These are phyloP conservation scores for Brotula barbata DNA, from an alignment of 2,797 vertebrate genomes.

Conservation along the genomic window DNA sequence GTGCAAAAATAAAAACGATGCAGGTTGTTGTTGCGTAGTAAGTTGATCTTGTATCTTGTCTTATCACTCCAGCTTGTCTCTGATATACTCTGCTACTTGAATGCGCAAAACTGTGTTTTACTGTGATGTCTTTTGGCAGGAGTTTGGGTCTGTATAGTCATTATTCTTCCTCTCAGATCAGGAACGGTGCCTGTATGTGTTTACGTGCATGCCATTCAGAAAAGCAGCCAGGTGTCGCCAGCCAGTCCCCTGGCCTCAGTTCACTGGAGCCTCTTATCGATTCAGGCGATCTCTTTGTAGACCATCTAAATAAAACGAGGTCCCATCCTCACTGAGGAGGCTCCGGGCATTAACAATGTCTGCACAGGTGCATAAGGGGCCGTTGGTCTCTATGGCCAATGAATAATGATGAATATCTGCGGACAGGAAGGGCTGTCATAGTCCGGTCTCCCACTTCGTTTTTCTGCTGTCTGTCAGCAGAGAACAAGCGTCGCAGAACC, in stretches of 20 bases:
- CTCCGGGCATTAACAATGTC: constrained; percentile 11
- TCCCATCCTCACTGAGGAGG: background rate
- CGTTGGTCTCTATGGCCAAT: constrained; percentile 28
- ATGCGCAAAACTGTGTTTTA: constrained; percentile 22
- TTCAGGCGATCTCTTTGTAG: constrained; percentile 23
- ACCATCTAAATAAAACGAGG: constrained; percentile 15
- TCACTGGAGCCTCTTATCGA: constrained; percentile 21
- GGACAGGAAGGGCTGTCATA: constrained; percentile 13
- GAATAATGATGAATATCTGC: constrained; percentile 59
- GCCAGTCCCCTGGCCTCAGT: constrained; percentile 25
- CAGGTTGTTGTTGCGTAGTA: background rate
- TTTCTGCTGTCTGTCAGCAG: constrained; percentile 44
- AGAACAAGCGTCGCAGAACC: constrained; percentile 32
- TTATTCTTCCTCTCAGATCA: constrained; percentile 2
- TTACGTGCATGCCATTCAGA: constrained; percentile 13
- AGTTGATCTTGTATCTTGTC: constrained; percentile 18
- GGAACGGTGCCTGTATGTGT: constrained; percentile 1
- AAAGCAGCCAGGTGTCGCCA: background rate
- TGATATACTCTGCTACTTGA: constrained; percentile 10
- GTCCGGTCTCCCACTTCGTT: constrained; percentile 6
- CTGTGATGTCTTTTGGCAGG: constrained; percentile 2
- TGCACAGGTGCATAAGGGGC: constrained; percentile 34
- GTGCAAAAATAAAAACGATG: background rate
- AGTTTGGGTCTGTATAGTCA: constrained; percentile 2
- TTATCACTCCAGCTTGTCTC: constrained; percentile 11